These are phyloP conservation scores for Nymphalis io DNA, from an alignment of 1,140 invertebrate species.

Conservation along the genomic window DNA sequence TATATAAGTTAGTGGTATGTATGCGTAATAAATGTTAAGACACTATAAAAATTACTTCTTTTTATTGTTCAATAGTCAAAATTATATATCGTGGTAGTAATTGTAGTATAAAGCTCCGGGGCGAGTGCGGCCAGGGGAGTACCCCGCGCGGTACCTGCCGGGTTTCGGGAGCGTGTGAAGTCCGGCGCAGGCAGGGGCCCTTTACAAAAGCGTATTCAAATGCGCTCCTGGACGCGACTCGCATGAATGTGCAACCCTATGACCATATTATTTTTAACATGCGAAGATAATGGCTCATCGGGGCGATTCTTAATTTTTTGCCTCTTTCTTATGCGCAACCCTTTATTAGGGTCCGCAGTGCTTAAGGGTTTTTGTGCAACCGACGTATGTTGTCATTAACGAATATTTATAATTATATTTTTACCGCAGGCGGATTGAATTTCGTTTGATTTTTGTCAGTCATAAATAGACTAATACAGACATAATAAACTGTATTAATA, in stretches of 20 bases:
- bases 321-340: constrained; percentile 66
- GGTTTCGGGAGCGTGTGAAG: constrained; percentile 71
- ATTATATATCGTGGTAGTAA: constrained; percentile 38
- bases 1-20: too few relatives aligned
- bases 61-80: constrained; percentile 41
- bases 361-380: constrained; percentile 76
- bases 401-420: constrained; percentile 62
- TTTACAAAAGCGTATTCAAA: constrained; percentile 73
- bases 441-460: constrained; percentile 15
- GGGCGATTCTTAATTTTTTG: constrained; percentile 80
- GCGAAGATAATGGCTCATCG: constrained; percentile 78
- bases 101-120: constrained; percentile 27
- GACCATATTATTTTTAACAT: constrained; percentile 80
- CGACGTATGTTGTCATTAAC: constrained; percentile 71
- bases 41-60: not conserved
- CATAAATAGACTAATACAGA: not conserved
- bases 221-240: constrained; percentile 76
- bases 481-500: not conserved
- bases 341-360: constrained; percentile 72
- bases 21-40: too few relatives aligned
- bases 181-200: constrained; percentile 69
- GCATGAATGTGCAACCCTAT: constrained; percentile 79
- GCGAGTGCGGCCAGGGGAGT: constrained; percentile 44
- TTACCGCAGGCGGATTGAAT: constrained; percentile 46
- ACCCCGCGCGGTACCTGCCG: constrained; percentile 61